Evolutionary conservation across 2,797 vertebrate genomes (phyloP).

Genomic region (Poeciliopsis turneri): DNA sequence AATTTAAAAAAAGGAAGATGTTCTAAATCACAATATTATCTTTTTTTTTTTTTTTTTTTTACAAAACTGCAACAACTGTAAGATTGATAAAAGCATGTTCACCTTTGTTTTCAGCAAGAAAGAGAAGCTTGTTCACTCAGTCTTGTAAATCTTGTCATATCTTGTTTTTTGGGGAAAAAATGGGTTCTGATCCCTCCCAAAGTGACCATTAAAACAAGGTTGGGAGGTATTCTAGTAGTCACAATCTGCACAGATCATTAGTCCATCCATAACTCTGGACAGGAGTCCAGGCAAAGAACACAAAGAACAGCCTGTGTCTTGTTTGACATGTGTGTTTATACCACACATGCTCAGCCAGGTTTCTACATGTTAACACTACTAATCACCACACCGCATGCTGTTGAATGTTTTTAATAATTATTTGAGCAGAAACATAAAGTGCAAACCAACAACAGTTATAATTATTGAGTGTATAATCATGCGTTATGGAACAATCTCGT

Average conservation of each 20-base stretch:
- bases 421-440: background rate
- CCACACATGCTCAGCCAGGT: background rate
- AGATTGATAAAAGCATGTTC: background rate
- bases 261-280: background rate
- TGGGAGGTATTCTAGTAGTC: background rate
- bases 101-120: background rate
- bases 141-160: slow-evolving; percentile 39
- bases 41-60: background rate
- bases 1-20: background rate
- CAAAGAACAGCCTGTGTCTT: background rate
- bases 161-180: too few species aligned
- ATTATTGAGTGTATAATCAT: background rate
- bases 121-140: slow-evolving; percentile 22
- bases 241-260: background rate
- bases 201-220: too few species aligned
- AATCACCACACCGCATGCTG: background rate
- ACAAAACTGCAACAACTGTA: background rate
- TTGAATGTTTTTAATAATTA: background rate
- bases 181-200: too few species aligned
- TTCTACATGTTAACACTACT: background rate
- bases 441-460: background rate
- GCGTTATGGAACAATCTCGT: background rate
- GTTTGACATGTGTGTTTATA: too few species aligned
- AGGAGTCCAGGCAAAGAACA: background rate
- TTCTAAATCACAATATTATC: background rate